Conservation (phyloP, 2,113 vertebrate genomes). For the Chamaetylas fuelleborni region DNA sequence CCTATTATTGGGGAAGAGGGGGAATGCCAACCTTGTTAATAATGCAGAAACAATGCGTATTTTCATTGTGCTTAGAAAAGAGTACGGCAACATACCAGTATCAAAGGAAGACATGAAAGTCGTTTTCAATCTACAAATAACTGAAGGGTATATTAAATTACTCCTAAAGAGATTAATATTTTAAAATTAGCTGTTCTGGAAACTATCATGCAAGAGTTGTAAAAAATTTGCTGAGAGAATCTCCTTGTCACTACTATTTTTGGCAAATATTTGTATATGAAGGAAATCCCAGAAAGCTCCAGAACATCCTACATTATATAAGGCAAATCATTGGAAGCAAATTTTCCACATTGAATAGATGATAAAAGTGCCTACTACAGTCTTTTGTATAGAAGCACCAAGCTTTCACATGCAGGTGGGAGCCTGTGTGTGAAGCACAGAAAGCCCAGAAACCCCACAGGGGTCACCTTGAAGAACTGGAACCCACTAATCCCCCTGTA, state of each 20-base stretch:
- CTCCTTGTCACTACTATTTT: neutral
- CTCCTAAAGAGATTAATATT: neutral
- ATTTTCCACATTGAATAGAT: neutral
- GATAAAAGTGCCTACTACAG: neutral
- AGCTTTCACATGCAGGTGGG: neutral
- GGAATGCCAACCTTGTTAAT: neutral
- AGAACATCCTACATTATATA: neutral
- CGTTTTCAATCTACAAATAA: conserved; percentile 2
- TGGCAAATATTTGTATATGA: neutral
- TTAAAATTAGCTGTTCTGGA: neutral
- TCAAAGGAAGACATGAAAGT: neutral
- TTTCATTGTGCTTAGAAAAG: neutral
- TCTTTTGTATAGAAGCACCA: neutral
- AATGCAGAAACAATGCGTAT: neutral
- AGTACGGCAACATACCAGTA: neutral
- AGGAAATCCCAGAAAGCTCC: neutral
- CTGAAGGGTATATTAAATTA: neutral
- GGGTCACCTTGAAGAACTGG: neutral
- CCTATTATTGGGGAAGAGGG: neutral
- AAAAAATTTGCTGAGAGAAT: neutral
- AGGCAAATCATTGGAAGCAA: neutral
- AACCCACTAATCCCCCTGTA: neutral
- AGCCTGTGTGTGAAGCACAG: neutral
- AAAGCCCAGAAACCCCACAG: neutral
- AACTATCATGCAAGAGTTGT: neutral